phyloP scores from a whole-genome alignment of 1,140 invertebrate genomes.

The Anadara kagoshimensis region DNA sequence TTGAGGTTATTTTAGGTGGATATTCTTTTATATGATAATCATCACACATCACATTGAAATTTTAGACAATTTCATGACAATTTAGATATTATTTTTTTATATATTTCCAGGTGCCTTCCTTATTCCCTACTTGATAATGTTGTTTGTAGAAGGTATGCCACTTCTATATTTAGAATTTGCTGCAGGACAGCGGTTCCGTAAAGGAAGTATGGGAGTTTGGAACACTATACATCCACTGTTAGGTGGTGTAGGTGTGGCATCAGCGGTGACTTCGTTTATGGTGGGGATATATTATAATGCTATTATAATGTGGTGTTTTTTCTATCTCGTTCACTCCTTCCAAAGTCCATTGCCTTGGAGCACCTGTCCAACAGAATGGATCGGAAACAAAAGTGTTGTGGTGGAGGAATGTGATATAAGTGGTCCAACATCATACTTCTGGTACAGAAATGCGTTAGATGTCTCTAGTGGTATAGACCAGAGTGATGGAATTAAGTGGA shows the following conservation, averaged over 20 bases:
- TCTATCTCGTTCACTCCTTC: conserved; percentile 83
- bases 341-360: conserved; percentile 89
- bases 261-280: conserved; percentile 96
- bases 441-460: conserved; percentile 64
- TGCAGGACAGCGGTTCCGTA: conserved; percentile 61
- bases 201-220: conserved; percentile 59
- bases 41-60: too few relatives aligned
- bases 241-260: conserved; percentile 93
- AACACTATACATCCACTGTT: conserved; percentile 61
- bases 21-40: too few relatives aligned
- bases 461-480: conserved; percentile 76
- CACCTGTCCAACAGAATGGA: conserved; percentile 79
- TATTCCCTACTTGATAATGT: conserved; percentile 67
- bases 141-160: conserved; percentile 66
- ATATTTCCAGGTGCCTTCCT: conserved; percentile 63
- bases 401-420: conserved; percentile 59
- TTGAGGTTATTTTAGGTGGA: too few relatives aligned
- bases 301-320: conserved; percentile 97
- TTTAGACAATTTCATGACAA: too few relatives aligned
- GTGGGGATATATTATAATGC: conserved; percentile 99
- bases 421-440: conserved; percentile 65
- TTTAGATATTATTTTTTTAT: not conserved
- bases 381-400: conserved; percentile 44
- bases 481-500: conserved; percentile 84
- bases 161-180: conserved; percentile 64